phyloP scores from a whole-genome alignment of 2,113 vertebrate species.

The Rhinogobius similis region DNA sequence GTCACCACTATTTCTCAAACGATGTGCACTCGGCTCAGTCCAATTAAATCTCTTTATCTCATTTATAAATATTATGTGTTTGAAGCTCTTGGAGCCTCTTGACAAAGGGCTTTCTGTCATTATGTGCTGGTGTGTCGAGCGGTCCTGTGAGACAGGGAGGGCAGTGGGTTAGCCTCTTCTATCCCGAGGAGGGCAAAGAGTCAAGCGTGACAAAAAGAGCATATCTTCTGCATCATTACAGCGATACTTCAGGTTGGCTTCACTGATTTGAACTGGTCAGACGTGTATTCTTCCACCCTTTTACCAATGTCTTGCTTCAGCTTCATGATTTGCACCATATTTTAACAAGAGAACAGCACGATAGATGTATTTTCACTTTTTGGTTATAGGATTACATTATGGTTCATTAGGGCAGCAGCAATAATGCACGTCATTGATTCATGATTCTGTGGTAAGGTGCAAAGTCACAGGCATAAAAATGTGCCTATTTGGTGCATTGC shows the following conservation, averaged over 20 bases:
- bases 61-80: slow-evolving; percentile 13
- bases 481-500: too few relatives aligned
- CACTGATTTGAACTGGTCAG: slow-evolving; percentile 46
- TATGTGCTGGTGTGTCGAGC: slow-evolving; percentile 13
- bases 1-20: slow-evolving; percentile 32
- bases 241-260: slow-evolving; percentile 55
- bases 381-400: not conserved
- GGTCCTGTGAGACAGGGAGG: not conserved
- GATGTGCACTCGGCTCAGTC: slow-evolving; percentile 34
- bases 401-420: not conserved
- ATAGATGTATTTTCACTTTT: slow-evolving; percentile 19
- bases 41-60: slow-evolving; percentile 26
- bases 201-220: slow-evolving; percentile 43
- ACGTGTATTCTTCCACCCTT: slow-evolving; percentile 32
- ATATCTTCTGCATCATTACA: slow-evolving; percentile 58
- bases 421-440: not conserved
- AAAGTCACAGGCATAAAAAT: too few relatives aligned
- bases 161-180: slow-evolving; percentile 6
- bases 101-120: slow-evolving; percentile 25
- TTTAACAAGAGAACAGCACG: slow-evolving; percentile 42
- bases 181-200: slow-evolving; percentile 27
- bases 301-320: slow-evolving; percentile 26
- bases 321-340: slow-evolving; percentile 30
- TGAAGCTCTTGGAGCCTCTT: slow-evolving; percentile 16
- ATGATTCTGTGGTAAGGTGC: too few relatives aligned